Evolutionary conservation across 1,140 invertebrate species (phyloP), one percentile per base, ranked within the genome.

Genomic region (Euwallacea fornicatus): DNA sequence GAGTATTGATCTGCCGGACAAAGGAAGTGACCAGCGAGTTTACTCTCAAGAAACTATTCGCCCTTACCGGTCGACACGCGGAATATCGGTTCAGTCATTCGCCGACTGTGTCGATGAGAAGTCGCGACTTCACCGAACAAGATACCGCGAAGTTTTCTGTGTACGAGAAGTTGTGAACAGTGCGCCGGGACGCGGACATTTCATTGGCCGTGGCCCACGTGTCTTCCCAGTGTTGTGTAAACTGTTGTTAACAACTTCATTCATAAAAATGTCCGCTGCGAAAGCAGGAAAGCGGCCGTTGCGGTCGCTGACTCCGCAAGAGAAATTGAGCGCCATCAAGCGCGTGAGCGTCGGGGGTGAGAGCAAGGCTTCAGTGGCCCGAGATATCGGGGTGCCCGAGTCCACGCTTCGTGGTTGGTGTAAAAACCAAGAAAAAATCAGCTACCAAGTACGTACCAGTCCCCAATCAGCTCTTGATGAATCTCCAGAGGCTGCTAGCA

Each of bases 341-440:
- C 83, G 91, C 33, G 92, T 94, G 0, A 90, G 92, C 81, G 88
- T 90, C 75, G 92, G 91, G 44, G 92, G 92, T 47, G 91, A 93
- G 78, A 91, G 89, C 9, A 93, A 94, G 75, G 91, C 92, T 0
- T 91, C 91, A 0, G 91, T 94, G 0, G 91, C 91, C 0, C 82
- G 91, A 0, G 90, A 93, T 73, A 91, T 93, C 76, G 91, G 91
- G 0, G 91, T 94, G 0, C 91, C 92, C 0, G 92, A 94, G 79
- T 93, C 91, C 0, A 94, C 91, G 0, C 81, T 94, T 0, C 84
- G 92, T 0, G 91, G 92, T 15, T 94, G 92, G 92, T 94, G 91
- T 81, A 94, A 94, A 78, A 91, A 91, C 73, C 90, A 92, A 76
- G 87, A 90, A 69, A 93, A 93, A 76, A 85, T 93, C 0, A 85